Conservation (phyloP, 2,113 vertebrate species). For the Erythrocercus mccallii region DNA sequence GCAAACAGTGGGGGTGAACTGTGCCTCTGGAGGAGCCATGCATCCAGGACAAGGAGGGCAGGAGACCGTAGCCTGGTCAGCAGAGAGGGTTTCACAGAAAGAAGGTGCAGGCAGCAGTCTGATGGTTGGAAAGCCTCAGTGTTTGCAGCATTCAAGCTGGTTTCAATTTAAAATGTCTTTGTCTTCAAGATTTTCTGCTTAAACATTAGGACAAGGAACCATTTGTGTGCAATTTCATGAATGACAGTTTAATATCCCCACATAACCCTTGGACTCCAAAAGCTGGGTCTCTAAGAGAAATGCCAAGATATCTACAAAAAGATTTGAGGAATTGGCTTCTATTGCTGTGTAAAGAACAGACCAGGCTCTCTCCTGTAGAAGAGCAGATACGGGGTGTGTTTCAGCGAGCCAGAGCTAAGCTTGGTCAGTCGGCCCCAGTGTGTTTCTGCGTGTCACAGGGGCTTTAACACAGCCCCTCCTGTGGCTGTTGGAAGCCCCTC, state of each 20-base stretch:
- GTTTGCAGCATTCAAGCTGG: neutral
- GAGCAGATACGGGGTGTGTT: fast-evolving
- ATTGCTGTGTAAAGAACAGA: neutral
- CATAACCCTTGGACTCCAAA: neutral
- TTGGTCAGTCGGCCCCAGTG: too few species aligned
- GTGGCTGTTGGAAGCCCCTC: neutral
- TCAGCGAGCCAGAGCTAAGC: neutral
- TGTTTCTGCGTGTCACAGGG: too few species aligned
- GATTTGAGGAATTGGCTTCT: neutral
- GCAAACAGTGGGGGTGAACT: neutral
- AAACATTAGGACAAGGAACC: neutral
- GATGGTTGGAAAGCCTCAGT: neutral
- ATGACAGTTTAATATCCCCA: neutral
- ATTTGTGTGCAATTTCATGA: neutral
- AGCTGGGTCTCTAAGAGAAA: neutral
- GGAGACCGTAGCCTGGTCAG: neutral
- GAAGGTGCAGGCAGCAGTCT: neutral
- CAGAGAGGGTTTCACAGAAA: neutral
- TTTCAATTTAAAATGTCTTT: constrained; percentile 8
- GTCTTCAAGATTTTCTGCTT: neutral
- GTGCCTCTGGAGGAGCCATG: neutral
- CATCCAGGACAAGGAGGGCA: neutral
- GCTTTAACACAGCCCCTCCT: neutral
- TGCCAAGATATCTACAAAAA: neutral
- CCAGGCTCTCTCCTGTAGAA: neutral